Evolutionary conservation across 2,113 vertebrate genomes (phyloP).

Genomic region (Narcine bancroftii): DNA sequence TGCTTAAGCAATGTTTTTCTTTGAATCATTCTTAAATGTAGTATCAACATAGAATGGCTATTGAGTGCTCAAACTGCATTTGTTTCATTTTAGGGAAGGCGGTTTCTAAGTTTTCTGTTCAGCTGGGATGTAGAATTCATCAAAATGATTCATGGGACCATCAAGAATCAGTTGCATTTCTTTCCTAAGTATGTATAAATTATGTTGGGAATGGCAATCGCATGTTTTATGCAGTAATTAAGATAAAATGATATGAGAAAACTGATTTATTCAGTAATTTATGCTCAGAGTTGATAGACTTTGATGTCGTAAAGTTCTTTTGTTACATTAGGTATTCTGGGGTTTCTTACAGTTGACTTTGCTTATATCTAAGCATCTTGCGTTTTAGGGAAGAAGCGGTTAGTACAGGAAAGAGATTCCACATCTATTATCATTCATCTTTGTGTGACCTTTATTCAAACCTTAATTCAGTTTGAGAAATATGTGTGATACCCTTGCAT

Average conservation of each 20-base stretch:
- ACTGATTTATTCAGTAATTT: background rate
- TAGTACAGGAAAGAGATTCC: background rate
- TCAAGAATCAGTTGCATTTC: conserved; percentile 85
- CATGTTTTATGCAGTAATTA: background rate
- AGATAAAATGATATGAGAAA: background rate
- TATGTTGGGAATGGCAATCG: background rate
- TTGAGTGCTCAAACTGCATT: background rate
- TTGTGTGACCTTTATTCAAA: background rate
- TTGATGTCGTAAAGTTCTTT: background rate
- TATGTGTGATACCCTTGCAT: no score
- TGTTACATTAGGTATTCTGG: background rate
- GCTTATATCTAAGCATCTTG: no score
- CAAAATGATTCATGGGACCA: conserved; percentile 78
- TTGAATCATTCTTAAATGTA: background rate
- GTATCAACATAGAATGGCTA: no score
- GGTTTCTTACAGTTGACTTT: background rate
- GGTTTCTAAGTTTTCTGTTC: conserved; percentile 87
- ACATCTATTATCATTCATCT: background rate
- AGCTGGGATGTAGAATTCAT: conserved; percentile 80
- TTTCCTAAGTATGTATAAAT: conserved; percentile 67
- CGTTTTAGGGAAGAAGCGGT: background rate
- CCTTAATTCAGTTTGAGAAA: background rate
- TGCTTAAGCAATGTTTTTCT: background rate
- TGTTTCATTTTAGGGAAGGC: conserved; percentile 67
- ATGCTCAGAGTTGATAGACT: background rate